Base-by-base conservation (phyloP, 2,888 invertebrate genomes). In the Villa cingulata region DNA sequence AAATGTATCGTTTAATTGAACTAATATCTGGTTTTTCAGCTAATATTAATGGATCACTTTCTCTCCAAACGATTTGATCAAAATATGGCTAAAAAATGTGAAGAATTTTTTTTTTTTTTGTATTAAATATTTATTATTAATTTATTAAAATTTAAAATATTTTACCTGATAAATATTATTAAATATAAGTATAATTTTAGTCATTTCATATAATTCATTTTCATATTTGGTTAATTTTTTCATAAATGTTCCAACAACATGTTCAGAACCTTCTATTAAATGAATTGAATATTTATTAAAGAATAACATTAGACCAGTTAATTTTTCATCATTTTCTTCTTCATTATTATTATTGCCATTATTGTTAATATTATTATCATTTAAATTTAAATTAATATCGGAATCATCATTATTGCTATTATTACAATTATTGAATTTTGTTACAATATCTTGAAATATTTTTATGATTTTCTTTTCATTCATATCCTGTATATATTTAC, bases 241-340 rank as follows among this genome's bases (percentile, higher is more conserved):
- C 4, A 53, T 36, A 48, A 51, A 55, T 9, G 36, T 40, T 2
- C 51, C 50, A 32, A 55, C 38, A n/a, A 48, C 17, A 32, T 50
- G 49, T 41, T 55, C 55, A 4, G 41, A 40, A 7, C 55, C 55
- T 46, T 54, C 54, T 6, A 55, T 20, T 50, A 55, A 46, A 27
- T 50, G 48, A 1, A 53, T n/a, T 4, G 52, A 52, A 48, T 53
- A 48, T 23, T 38, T 32, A 19, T 44, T 50, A 43, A 53, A 51
- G 38, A 49, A 50, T 37, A 55, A 16, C 17, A 51, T 41, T 2
- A 53, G 17, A 10, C 51, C 51, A 15, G 43, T 37, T 15, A 51
- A 40, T 17, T 32, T 29, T 17, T 48, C 48, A 20, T 17, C 27
- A 37, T 42, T 27, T 17, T 29, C 14, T 42, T 50, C 38, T 10